phyloP scores from a whole-genome alignment of 2,113 vertebrate genomes.

The Cottus gobio region DNA sequence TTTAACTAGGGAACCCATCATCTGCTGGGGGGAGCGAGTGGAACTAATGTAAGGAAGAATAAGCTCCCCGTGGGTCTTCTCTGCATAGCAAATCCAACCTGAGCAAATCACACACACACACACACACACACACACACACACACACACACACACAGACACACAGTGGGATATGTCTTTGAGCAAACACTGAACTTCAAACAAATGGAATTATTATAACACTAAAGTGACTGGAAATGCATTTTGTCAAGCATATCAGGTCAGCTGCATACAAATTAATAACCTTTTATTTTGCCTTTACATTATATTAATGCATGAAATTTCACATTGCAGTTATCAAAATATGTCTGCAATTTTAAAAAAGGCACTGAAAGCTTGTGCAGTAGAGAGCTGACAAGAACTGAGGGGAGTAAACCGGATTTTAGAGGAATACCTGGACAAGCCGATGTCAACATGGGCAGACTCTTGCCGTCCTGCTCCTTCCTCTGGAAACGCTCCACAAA shows the following conservation, averaged over 20 bases:
- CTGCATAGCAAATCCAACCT: slow-evolving; percentile 99
- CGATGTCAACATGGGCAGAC: slow-evolving; percentile 92
- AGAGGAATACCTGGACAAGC: slow-evolving; percentile 91
- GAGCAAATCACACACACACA: slow-evolving; percentile 6
- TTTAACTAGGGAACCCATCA: slow-evolving; percentile 96
- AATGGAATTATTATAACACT: neutral
- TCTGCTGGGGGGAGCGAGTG: slow-evolving; percentile 93
- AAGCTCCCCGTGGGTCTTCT: slow-evolving; percentile 93
- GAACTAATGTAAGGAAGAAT: slow-evolving; percentile 94
- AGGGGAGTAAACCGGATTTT: neutral
- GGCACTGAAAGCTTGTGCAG: neutral
- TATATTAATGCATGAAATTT: neutral
- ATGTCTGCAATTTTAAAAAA: neutral
- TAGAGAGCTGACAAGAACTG: neutral
- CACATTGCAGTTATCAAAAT: neutral
- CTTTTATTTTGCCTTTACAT: neutral
- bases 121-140: neutral
- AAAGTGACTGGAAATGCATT: neutral
- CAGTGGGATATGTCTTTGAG: neutral
- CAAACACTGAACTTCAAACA: neutral
- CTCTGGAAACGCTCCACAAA: slow-evolving; percentile 89
- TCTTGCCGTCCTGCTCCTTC: slow-evolving; percentile 79
- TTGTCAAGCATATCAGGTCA: neutral
- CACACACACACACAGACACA: neutral
- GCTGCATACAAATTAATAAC: neutral